Base-by-base conservation (phyloP, 1,140 invertebrate species). In the Diabrotica virgifera region DNA sequence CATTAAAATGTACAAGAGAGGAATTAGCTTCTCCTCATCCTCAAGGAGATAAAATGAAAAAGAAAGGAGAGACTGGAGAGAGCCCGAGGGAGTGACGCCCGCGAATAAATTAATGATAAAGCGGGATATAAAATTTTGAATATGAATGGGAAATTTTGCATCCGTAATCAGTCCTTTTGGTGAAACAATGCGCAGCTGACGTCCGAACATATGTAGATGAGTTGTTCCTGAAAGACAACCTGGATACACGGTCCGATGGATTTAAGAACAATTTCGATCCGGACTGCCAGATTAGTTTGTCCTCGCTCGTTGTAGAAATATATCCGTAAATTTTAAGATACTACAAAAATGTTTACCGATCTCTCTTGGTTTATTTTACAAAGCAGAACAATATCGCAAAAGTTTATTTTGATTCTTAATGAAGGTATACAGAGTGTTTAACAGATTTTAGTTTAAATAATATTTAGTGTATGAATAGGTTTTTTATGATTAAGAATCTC, bases 91-190 rank as follows among this genome's bases (percentile, higher is more conserved):
- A 68, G 51, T 53, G 72, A 68, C 68, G 64, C 51, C 62, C 65
- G 65, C 69, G 83, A 84, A 85, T 85, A 85, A 85, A 85, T 85
- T 85, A 85, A 83, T 82, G 80, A 76, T 82, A 84, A 84, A 83
- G 81, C 78, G 85, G 85, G 87, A 89, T 89, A 89, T 89, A 89
- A 89, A 90, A 89, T 89, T 89, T 89, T 89, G 88, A 90, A 90
- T 90, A 90, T 90, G 89, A 89, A 90, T 90, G 86, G 87, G 84
- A 85, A 87, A 87, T 90, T 90, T 90, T 89, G 87, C 88, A 90
- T 90, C 84, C 82, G 83, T 88, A 88, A 90, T 89, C 86, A 89
- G 87, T 76, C 80, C 79, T 81, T 81, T 79, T 79, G 73, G 40
- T 78, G 82, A 85, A 85, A 86, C 84, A 85, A 85, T 85, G 81